A percentile compares a stretch with the other conserved stretches of the same genome.
These are phyloP conservation scores for Bedellia somnulentella DNA, from an alignment of 2,888 invertebrate species.

Conservation along the genomic window DNA sequence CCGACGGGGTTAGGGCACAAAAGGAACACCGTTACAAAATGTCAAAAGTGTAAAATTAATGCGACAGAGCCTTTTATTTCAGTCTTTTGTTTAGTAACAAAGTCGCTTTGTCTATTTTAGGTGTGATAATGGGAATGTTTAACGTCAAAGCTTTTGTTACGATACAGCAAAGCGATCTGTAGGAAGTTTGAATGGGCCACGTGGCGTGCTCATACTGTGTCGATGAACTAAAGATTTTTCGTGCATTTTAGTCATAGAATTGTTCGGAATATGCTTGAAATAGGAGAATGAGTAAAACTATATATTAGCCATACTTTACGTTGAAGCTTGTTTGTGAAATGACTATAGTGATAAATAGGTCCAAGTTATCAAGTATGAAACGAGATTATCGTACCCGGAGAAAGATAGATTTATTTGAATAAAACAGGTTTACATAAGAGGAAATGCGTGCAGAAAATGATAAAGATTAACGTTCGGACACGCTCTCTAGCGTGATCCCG, in stretches of 20 bases:
- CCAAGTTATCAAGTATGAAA: no score
- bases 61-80: slow-evolving; percentile 47
- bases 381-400: no score
- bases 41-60: slow-evolving; percentile 54
- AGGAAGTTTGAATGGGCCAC: slow-evolving; percentile 38
- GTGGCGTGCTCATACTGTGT: slow-evolving; percentile 39
- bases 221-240: slow-evolving; percentile 34
- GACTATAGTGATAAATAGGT: no score
- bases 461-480: slow-evolving; percentile 33
- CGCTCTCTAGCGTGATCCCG: slow-evolving; percentile 16
- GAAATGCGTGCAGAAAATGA: slow-evolving; percentile 45
- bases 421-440: no score
- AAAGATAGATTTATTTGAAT: no score
- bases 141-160: slow-evolving; percentile 49
- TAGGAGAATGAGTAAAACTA: no score
- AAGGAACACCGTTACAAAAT: slow-evolving; percentile 42
- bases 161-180: slow-evolving; percentile 32
- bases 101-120: slow-evolving; percentile 51
- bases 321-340: no score
- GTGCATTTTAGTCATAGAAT: slow-evolving; percentile 38
- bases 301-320: no score
- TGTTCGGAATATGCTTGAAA: no score
- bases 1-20: slow-evolving; percentile 33
- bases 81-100: slow-evolving; percentile 40
- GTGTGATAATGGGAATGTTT: slow-evolving; percentile 55